Conservation (phyloP, 2,113 vertebrate species). For the Hylia prasina region DNA sequence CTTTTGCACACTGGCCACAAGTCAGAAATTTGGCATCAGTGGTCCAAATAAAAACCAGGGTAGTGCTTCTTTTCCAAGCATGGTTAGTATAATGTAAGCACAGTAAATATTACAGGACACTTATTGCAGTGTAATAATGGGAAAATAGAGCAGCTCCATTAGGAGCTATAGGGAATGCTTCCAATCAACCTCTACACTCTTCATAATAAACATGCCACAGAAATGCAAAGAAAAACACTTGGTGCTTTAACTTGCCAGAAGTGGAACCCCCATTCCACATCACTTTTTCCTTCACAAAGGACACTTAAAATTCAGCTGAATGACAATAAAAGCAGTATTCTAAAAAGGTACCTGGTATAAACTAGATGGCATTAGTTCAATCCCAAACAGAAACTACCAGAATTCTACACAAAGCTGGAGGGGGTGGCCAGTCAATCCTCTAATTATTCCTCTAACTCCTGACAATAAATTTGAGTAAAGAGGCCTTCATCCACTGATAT, state of each 20-base stretch:
- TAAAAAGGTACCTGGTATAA: not conserved
- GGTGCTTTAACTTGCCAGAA: not conserved
- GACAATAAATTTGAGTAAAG: not conserved
- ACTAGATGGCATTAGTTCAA: not conserved
- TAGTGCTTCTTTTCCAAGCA: not conserved
- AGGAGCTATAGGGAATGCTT: not conserved
- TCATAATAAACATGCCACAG: not conserved
- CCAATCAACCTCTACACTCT: fast-evolving
- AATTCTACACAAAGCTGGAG: not conserved
- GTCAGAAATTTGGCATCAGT: not conserved
- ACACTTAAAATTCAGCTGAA: not conserved
- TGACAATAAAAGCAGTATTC: not conserved
- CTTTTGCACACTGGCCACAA: not conserved
- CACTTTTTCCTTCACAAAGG: not conserved
- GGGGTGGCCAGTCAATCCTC: not conserved
- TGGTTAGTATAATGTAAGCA: not conserved
- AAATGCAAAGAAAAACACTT: not conserved
- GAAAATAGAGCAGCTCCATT: not conserved
- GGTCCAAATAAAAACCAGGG: not conserved
- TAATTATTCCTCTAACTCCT: not conserved
- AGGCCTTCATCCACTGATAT: not conserved
- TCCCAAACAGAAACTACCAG: not conserved
- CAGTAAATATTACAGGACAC: not conserved
- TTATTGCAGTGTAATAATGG: not conserved
- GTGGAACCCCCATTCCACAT: not conserved